Conservation (phyloP, 2,797 vertebrate genomes). For the Petrocephalus sullivani region DNA sequence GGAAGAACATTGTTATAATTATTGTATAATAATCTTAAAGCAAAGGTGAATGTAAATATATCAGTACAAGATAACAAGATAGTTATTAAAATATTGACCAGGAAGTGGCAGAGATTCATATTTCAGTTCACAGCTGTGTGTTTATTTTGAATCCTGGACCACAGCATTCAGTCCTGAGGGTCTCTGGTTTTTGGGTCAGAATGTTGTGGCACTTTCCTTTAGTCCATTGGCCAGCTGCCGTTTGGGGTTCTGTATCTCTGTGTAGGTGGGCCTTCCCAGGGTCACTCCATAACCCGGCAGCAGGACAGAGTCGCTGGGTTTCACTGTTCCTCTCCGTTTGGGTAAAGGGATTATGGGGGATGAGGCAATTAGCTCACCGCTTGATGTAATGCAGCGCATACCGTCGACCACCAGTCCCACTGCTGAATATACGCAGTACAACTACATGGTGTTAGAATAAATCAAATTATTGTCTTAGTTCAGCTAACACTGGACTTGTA, state of each 20-base stretch:
- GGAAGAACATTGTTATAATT: not conserved
- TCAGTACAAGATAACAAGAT: not conserved
- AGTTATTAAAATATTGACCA: not conserved
- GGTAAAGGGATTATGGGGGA: not conserved
- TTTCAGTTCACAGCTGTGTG: not conserved
- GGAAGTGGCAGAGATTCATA: not conserved
- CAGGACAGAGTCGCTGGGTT: not conserved
- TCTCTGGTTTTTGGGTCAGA: not conserved
- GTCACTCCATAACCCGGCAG: not conserved
- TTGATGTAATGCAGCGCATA: not conserved
- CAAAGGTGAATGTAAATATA: not conserved
- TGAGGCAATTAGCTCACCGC: not conserved
- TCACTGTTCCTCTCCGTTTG: not conserved
- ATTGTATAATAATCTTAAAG: not conserved
- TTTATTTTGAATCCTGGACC: not conserved
- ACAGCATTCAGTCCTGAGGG: not conserved
- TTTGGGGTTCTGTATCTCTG: not conserved
- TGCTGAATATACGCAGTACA: not conserved
- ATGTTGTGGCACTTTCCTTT: not conserved
- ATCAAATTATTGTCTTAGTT: no score
- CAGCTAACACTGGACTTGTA: no score
- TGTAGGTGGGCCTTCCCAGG: not conserved
- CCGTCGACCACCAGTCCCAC: not conserved
- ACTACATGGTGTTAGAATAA: no score
- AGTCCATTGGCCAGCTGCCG: not conserved